Evolutionary conservation across 2,797 vertebrate species (phyloP), one percentile per base, ranked within the genome.

Genomic region (Pangasius djambal): DNA sequence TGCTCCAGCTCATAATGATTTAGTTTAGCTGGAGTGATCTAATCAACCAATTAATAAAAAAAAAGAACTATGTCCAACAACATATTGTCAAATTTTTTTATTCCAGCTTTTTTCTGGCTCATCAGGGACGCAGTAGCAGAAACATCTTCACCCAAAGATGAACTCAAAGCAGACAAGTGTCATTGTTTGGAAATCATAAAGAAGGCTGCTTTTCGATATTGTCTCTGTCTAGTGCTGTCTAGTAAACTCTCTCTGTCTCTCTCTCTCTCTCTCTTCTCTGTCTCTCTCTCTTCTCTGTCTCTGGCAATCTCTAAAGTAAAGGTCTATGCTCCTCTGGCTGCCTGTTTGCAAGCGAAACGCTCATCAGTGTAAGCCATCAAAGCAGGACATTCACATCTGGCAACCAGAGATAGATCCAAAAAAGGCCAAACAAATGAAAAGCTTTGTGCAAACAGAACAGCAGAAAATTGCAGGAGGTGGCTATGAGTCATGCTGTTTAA

Each of bases 401-500:
- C 72, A 81, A 78, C 52, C 37, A 70, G 70, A 88, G 77, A 86
- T 34, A 69, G 70, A 63, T 8, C 50, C 40, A 79, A 44, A 85
- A 78, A 79, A 69, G 55, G 48, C 9, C 37, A 79, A 57, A 13
- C 6, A 40, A 87, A 72, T 57, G 40, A 84, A 83, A 72, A 50
- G 22, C 34, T 67, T 55, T 69, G 59, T 78, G 22, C 28, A 63
- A 88, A 34, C 55, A 57, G 44, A 75, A 65, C 6, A 37, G n/a
- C 31, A 86, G 48, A 34, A 74, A 55, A 22, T 34, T 50, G 40
- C 63, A 70, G 22, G 75, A 44, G 50, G 77, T 18, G 50, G 63
- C 22, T 34, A 28, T 67, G 79, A 88, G 55, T 88, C 79, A 83
- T 61, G 78, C 65, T 31, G 67, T 48, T 28, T 55, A 34, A n/a